phyloP scores from a whole-genome alignment of 2,797 vertebrate species.

The Phrynocephalus vlangalii region DNA sequence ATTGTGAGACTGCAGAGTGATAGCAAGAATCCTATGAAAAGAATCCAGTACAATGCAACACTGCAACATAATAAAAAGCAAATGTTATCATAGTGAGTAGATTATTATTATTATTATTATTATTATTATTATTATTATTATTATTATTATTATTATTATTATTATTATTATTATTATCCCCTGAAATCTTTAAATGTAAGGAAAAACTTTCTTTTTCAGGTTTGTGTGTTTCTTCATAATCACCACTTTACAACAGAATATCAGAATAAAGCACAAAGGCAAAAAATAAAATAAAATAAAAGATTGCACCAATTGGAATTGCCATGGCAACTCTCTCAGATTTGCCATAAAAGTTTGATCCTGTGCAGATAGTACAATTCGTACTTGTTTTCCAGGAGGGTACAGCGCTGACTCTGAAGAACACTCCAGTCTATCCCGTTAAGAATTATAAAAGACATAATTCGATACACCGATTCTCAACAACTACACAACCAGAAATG shows the following conservation, averaged over 20 bases:
- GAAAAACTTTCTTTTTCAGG: slow-evolving; percentile 25
- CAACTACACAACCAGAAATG: slow-evolving; percentile 56
- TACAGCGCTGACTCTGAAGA: slow-evolving; percentile 69
- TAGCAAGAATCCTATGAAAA: slow-evolving; percentile 47
- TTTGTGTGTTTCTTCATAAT: slow-evolving; percentile 69
- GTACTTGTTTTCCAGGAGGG: slow-evolving; percentile 75
- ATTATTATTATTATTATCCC: too few species aligned
- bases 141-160: too few species aligned
- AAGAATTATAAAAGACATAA: slow-evolving; percentile 69
- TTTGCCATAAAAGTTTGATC: slow-evolving; percentile 80
- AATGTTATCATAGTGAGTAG: slow-evolving; percentile 42
- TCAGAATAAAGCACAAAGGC: slow-evolving; percentile 74
- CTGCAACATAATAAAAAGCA: slow-evolving; percentile 53
- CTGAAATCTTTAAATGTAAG: slow-evolving; percentile 35
- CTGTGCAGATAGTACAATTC: slow-evolving; percentile 75
- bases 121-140: too few species aligned
- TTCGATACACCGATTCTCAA: slow-evolving; percentile 62
- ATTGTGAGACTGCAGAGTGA: slow-evolving; percentile 48
- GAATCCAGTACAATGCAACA: slow-evolving; percentile 36
- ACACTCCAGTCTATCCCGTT: slow-evolving; percentile 67
- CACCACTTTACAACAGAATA: slow-evolving; percentile 73
- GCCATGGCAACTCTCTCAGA: slow-evolving; percentile 81
- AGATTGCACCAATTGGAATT: slow-evolving; percentile 77
- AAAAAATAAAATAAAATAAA: slow-evolving; percentile 68
- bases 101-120: slow-evolving; percentile 14